phyloP scores from a whole-genome alignment of 2,888 invertebrate species.

The Didymodactylos carnosus region DNA sequence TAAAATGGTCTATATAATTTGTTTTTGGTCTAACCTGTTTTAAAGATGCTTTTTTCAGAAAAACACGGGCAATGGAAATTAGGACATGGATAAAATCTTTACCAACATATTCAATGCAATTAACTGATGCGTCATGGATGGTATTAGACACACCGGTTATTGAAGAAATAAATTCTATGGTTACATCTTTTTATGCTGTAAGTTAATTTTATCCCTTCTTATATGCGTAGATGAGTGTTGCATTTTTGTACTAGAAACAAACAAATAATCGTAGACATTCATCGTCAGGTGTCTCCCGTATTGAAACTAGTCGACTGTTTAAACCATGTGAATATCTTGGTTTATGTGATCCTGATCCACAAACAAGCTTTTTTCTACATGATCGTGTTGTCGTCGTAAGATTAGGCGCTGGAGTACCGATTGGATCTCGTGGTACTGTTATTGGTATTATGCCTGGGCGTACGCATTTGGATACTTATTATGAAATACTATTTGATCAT shows the following conservation, averaged over 20 bases:
- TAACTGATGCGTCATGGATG: neutral
- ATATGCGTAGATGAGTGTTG: too few species aligned
- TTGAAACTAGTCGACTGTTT: neutral
- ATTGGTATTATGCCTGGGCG: slow-evolving; percentile 40
- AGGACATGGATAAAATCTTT: slow-evolving; percentile 49
- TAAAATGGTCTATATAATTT: slow-evolving; percentile 30
- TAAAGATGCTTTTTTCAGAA: too few species aligned
- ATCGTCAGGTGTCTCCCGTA: too few species aligned
- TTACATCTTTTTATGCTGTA: slow-evolving; percentile 20
- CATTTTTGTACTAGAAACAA: too few species aligned
- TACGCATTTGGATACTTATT: neutral
- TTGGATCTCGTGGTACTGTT: slow-evolving; percentile 63
- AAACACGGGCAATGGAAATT: too few species aligned
- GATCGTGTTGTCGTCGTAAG: slow-evolving; percentile 66
- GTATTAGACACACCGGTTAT: slow-evolving; percentile 50
- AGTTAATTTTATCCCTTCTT: neutral
- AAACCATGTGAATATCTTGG: slow-evolving; percentile 19
- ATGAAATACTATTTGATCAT: slow-evolving; percentile 7
- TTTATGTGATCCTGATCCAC: slow-evolving; percentile 44
- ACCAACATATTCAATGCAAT: neutral
- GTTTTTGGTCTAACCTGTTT: too few species aligned
- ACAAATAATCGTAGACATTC: too few species aligned
- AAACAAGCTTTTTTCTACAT: slow-evolving; percentile 47
- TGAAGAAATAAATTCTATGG: slow-evolving; percentile 38
- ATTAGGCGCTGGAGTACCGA: slow-evolving; percentile 53